Base-by-base conservation (phyloP, 2,797 vertebrate genomes). In the Micropoecilia bifurca region DNA sequence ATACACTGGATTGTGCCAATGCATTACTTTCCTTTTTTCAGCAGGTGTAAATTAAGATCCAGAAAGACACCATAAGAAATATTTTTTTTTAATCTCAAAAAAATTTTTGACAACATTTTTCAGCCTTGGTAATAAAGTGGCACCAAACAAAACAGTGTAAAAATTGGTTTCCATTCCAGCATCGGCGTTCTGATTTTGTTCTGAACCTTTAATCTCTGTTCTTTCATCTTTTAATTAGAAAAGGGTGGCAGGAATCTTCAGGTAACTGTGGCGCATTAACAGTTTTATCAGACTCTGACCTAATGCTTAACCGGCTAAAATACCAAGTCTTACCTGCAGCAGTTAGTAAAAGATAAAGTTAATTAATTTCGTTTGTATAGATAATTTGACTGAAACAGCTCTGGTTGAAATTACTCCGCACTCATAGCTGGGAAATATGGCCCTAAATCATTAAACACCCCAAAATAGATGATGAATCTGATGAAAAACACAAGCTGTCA, bases 1-100 rank as follows among this genome's bases (percentile, higher is more conserved):
- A 73, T 36, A 0, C 77, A 75, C 83, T 80, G 80, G 73, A 84
- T 72, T 82, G 69, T 83, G 59, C 77, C 71, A 45, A 16, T 16
- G 12, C 3, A 46, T 45, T 16, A 28, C 2, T 45, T 45, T 16
- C 1, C n/a, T 7, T 71, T 69, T 14, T 14, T 14, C 36, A 69
- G 25, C 5, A 71, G 12, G 13, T 46, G 18, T 10, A 43, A 57
- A 57, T 59, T 22, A 13, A 45, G 4, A 45, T 59, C 28, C 22
- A 46, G 2, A 46, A 47, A 39, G 47, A 77, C 46, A 41, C 25
- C 46, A 41, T 41, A 8, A 25, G 3, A 39, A 39, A 25, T 36
- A 25, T 75, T 20, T 25, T 6, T 76, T 74, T 10, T 2, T n/a
- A n/a, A 18, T 36, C 5, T 13, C 36, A 25, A 25, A 50, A 28